Percentiles rank a stretch among this genome's conserved stretches.
phyloP scores from a whole-genome alignment of 2,888 invertebrate genomes.

The Phengaris alcon region DNA sequence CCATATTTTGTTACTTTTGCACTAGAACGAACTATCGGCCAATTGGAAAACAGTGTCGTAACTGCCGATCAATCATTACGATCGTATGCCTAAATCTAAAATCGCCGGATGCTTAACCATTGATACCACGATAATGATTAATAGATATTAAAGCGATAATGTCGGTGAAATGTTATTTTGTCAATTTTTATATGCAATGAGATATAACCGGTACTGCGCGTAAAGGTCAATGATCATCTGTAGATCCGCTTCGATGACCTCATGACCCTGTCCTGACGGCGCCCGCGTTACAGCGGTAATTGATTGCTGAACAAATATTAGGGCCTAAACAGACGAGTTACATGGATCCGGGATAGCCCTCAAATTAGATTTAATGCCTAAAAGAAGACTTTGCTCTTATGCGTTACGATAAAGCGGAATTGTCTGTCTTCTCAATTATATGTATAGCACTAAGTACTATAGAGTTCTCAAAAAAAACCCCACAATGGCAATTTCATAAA shows the following conservation, averaged over 20 bases:
- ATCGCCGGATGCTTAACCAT: neutral
- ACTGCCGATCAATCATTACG: too few species aligned
- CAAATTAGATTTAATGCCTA: too few species aligned
- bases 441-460: too few species aligned
- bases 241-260: slow-evolving; percentile 77
- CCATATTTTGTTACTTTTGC: neutral
- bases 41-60: neutral
- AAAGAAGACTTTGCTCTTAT: too few species aligned
- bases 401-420: too few species aligned
- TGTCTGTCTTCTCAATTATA: too few species aligned
- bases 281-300: slow-evolving; percentile 61
- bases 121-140: neutral
- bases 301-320: slow-evolving; percentile 46
- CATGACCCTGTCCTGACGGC: slow-evolving; percentile 69
- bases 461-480: neutral
- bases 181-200: slow-evolving; percentile 51
- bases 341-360: neutral
- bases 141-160: slow-evolving; percentile 17
- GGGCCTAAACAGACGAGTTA: neutral
- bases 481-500: neutral
- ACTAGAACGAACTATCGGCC: neutral
- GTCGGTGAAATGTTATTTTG: slow-evolving; percentile 37
- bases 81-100: too few species aligned
- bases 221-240: slow-evolving; percentile 79
- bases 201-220: slow-evolving; percentile 73